phyloP scores from a whole-genome alignment of 2,113 vertebrate species.

The Zootoca vivipara region DNA sequence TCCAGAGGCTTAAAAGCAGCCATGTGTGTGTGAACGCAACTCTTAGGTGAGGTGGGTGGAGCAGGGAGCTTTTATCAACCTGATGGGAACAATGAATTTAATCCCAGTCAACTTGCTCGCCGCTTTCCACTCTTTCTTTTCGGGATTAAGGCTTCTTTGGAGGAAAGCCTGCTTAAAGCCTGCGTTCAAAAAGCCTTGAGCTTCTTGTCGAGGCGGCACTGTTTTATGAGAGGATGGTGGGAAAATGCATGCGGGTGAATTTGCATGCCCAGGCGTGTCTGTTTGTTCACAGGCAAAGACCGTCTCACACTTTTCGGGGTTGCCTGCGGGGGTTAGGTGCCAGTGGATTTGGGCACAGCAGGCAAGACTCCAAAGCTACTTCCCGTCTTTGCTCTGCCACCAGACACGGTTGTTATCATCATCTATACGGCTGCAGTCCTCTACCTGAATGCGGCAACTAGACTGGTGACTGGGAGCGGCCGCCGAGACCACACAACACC shows the following conservation, averaged over 20 bases:
- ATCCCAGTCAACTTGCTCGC: neutral
- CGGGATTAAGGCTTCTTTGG: neutral
- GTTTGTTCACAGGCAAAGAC: neutral
- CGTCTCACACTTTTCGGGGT: no score
- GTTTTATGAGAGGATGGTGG: neutral
- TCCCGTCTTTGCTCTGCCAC: neutral
- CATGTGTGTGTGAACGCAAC: conserved; percentile 13
- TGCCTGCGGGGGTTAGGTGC: neutral
- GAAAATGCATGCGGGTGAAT: neutral
- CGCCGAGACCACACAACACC: no score
- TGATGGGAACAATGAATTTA: neutral
- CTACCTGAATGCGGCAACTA: no score
- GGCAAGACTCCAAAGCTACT: no score
- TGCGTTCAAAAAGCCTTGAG: neutral
- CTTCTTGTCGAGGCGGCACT: neutral
- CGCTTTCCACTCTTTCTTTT: neutral
- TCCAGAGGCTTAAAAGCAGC: conserved; percentile 17
- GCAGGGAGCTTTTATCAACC: neutral
- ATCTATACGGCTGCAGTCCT: neutral
- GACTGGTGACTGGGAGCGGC: no score
- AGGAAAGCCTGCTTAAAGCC: neutral
- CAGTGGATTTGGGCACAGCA: neutral
- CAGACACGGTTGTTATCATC: neutral
- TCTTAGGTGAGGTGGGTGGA: no score
- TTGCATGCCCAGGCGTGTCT: neutral